Conservation (phyloP, 1,140 invertebrate genomes). For the Drosophila orena region DNA sequence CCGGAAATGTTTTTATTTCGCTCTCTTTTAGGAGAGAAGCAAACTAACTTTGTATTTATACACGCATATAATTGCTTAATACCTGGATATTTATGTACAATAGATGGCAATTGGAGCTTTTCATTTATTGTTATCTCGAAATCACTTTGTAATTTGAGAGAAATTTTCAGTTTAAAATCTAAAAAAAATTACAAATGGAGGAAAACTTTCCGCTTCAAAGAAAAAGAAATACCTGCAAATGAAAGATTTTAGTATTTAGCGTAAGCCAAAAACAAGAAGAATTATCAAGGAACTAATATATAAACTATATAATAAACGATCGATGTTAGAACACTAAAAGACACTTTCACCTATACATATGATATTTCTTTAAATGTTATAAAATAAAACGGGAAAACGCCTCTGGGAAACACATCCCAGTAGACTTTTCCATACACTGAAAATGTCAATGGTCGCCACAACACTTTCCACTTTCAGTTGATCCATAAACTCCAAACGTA, state of each 20-base stretch:
- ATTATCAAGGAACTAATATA: conserved; percentile 54
- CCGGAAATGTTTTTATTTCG: conserved; percentile 72
- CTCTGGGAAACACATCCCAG: conserved; percentile 19
- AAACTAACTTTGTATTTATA: conserved; percentile 60
- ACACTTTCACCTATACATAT: conserved; percentile 42
- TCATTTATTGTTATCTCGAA: conserved; percentile 36
- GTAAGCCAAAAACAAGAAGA: conserved; percentile 62
- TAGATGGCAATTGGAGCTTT: conserved; percentile 49
- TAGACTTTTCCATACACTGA: conserved; percentile 13
- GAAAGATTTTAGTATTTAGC: conserved; percentile 75
- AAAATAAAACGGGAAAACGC: conserved; percentile 31
- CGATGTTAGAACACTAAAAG: conserved; percentile 49
- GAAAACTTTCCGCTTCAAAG: conserved; percentile 46
- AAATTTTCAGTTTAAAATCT: conserved; percentile 33
- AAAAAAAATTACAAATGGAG: conserved; percentile 18
- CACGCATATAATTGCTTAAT: conserved; percentile 49
- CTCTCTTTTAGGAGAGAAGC: conserved; percentile 58
- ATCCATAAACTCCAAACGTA: neutral
- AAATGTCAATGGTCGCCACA: neutral
- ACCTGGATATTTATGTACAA: conserved; percentile 53
- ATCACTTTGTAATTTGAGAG: conserved; percentile 34
- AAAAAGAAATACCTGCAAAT: conserved; percentile 60
- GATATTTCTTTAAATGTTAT: conserved; percentile 45
- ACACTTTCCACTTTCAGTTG: neutral
- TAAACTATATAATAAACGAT: conserved; percentile 60